A percentile compares a stretch with the other conserved stretches of the same genome.
These are phyloP conservation scores for Siniperca undulata DNA, from an alignment of 2,797 vertebrate genomes.

Conservation along the genomic window DNA sequence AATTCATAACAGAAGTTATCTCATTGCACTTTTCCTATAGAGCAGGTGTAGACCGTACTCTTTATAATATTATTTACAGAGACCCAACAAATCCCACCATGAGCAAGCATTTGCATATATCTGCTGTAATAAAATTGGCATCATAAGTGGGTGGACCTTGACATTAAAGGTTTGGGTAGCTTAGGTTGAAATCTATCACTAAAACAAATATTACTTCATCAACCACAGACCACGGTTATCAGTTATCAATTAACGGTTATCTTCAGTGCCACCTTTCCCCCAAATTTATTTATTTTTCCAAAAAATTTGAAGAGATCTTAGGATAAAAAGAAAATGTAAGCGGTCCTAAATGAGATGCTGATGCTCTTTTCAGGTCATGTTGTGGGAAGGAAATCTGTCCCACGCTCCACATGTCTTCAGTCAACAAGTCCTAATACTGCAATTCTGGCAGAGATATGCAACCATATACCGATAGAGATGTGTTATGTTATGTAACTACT, in stretches of 20 bases:
- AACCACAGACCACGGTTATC: neutral
- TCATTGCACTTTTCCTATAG: no score
- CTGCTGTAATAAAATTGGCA: no score
- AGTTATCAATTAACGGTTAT: neutral
- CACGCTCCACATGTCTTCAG: neutral
- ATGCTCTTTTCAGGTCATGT: slow-evolving; percentile 12
- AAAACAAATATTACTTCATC: neutral
- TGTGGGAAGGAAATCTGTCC: slow-evolving; percentile 1
- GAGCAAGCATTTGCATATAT: no score
- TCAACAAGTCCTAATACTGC: neutral
- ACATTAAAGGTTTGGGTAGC: neutral
- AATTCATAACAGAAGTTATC: no score
- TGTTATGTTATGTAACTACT: neutral
- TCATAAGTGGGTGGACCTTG: no score
- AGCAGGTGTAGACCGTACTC: no score
- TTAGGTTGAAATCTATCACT: neutral
- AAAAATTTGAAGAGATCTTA: neutral
- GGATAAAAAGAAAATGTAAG: neutral
- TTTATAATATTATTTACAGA: no score
- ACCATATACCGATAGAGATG: neutral
- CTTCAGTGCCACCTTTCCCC: neutral
- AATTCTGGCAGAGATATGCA: neutral
- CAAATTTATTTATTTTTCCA: neutral
- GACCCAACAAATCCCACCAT: no score
- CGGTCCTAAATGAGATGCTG: neutral